Evolutionary conservation across 2,888 invertebrate genomes (phyloP).

Genomic region (Drosophila emarginata): DNA sequence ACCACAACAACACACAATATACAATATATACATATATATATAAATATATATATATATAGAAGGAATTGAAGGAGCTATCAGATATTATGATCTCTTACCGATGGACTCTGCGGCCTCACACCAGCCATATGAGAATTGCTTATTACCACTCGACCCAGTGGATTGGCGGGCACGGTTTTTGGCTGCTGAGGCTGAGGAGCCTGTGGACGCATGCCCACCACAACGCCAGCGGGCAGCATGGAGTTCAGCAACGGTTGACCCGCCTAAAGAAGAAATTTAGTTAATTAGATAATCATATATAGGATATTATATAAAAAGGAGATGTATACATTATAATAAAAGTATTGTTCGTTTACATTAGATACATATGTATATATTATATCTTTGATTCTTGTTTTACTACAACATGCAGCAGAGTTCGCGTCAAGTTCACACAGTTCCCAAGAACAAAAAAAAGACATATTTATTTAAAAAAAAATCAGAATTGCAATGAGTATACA

Average conservation of each 20-base stretch:
- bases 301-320: neutral
- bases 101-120: conserved; percentile 90
- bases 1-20: conserved; percentile 60
- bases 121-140: conserved; percentile 92
- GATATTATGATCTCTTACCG: conserved; percentile 80
- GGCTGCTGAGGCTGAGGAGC: conserved; percentile 87
- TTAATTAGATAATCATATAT: neutral
- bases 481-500: neutral
- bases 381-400: conserved; percentile 3
- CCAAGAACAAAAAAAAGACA: neutral
- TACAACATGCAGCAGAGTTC: conserved; percentile 38
- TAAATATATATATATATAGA: neutral
- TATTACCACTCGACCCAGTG: conserved; percentile 92
- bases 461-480: neutral
- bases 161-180: conserved; percentile 88
- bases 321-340: neutral
- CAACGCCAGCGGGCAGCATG: conserved; percentile 89
- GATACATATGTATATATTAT: no score
- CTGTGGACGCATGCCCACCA: conserved; percentile 92
- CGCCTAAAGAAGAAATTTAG: conserved; percentile 62
- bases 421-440: neutral
- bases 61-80: neutral
- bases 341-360: neutral
- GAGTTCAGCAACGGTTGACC: conserved; percentile 86
- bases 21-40: neutral